Base-by-base conservation (phyloP, 1,140 invertebrate genomes). In the Acromyrmex heyeri region DNA sequence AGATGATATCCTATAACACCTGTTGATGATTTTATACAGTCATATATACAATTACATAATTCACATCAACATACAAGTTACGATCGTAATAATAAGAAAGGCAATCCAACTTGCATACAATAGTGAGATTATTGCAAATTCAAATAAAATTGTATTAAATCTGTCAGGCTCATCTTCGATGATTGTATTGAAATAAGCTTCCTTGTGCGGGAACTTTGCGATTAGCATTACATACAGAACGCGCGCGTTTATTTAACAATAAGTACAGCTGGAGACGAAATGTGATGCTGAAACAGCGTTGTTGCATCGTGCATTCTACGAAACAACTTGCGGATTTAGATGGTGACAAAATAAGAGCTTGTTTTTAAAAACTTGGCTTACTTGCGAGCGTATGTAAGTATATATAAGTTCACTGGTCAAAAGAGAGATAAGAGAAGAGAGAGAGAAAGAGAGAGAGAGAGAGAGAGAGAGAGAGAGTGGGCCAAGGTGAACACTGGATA, bases 401-500 rank as follows among this genome's bases (percentile, higher is more conserved):
- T 57, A 21, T 24, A 59, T 10, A 34, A 34, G 38, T 21, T 76
- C 72, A 44, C 24, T 16, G 73, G 50, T 53, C 57, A 55, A 76
- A 86, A 62, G 12, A 62, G 27, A 62, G 30, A 30, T 30, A 30
- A 64, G 21, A 64, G 16, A 81, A 86, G 87, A 88, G 87, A 34
- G 30, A 61, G 21, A 24, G 50, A 61, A 18, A 24, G 50, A 61
- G 21, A 24, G 50, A 62, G 12, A 62, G 27, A 62, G 30, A 30
- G 21, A 64, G 27, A 81, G 18, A 50, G 12, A 48, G 14, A 61
- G 21, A 24, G 50, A 86, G 87, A 88, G 83, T 86, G 70, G 87
- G 87, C 75, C 87, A 89, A 88, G 83, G 88, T 69, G 62, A 89
- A 24, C 64, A 55, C 27, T 70, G 85, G 12, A 38, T 64, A 70